These are phyloP conservation scores for Barypeithes pellucidus DNA, from an alignment of 2,888 invertebrate species.

Conservation along the genomic window DNA sequence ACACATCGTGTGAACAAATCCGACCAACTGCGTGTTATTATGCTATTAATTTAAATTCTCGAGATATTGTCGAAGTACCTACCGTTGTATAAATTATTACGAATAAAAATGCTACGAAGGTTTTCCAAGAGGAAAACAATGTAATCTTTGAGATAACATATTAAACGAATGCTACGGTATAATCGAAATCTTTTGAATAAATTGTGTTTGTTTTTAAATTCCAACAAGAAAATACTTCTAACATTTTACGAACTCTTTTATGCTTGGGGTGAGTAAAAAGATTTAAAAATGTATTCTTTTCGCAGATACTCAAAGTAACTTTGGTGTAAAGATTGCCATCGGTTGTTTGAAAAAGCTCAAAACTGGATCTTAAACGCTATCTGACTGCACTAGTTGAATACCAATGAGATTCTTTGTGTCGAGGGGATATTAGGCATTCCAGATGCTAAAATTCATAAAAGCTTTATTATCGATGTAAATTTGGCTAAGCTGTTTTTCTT, in stretches of 20 bases:
- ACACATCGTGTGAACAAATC: no score
- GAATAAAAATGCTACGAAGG: not conserved
- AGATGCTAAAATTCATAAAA: slow-evolving; percentile 26
- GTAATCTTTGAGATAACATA: slow-evolving; percentile 1
- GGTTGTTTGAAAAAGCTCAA: slow-evolving; percentile 56
- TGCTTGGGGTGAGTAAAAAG: slow-evolving; percentile 43
- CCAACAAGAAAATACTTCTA: slow-evolving; percentile 48
- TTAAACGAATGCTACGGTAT: slow-evolving; percentile 24
- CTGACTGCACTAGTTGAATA: slow-evolving; percentile 60
- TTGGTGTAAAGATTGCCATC: slow-evolving; percentile 44
- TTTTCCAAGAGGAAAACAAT: slow-evolving; percentile 4
- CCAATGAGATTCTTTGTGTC: slow-evolving; percentile 62
- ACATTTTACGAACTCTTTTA: slow-evolving; percentile 47
- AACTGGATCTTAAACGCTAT: slow-evolving; percentile 60
- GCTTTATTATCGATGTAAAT: slow-evolving; percentile 17
- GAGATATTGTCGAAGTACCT: no score
- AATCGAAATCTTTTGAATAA: slow-evolving; percentile 41
- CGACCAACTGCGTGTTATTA: no score
- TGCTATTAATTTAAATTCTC: no score
- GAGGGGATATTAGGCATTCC: slow-evolving; percentile 48
- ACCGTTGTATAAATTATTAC: no score
- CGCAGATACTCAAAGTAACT: slow-evolving; percentile 45
- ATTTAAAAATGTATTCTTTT: slow-evolving; percentile 48
- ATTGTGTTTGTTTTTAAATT: slow-evolving; percentile 47
- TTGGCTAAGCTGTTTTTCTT: not conserved